Evolutionary conservation across 2,888 invertebrate species (phyloP), one percentile per base, ranked within the genome.

Genomic region (Aleiodes leptofemur): DNA sequence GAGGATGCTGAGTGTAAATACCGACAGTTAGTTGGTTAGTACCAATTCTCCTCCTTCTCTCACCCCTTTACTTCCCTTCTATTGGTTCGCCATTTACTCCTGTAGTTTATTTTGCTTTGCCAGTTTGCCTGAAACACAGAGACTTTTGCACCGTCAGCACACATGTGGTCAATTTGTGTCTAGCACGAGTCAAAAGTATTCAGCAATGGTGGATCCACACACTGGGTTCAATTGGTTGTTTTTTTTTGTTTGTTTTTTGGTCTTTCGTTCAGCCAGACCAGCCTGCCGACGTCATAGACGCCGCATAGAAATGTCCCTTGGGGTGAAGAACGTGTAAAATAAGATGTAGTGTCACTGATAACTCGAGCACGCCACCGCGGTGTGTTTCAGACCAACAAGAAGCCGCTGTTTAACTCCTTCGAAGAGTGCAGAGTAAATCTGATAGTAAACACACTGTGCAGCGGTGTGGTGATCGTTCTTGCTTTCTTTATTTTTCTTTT

Each of bases 261-360:
- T 82, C 83, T 83, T 83, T 82, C 82, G 78, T 66, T 31, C 13
- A 66, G 38, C 11, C 7, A 74, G 23, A 79, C 84, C 78, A 79
- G 78, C 80, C 43, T 43, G 85, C 87, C 88, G 88, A 88, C 87
- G 88, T 88, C 88, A 88, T 88, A 88, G 87, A 80, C 83, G 82
- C 85, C 82, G 88, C 87, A 88, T 88, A 88, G 88, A 88, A 88
- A 87, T 88, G 88, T 88, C 88, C 84, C 83, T 81, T 79, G 79
- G 80, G 79, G 81, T 84, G 87, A 88, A 85, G 87, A 84, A 83
- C 85, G 87, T 86, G 88, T 88, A 88, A 88, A 88, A 88, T 88
- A 88, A 88, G 88, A 88, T 88, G 88, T 88, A 88, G 86, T 87
- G 85, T 86, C 85, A 84, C 87, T 88, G 88, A 88, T 88, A 88